Evolutionary conservation across 2,113 vertebrate species (phyloP).

Genomic region (Anser cygnoides): DNA sequence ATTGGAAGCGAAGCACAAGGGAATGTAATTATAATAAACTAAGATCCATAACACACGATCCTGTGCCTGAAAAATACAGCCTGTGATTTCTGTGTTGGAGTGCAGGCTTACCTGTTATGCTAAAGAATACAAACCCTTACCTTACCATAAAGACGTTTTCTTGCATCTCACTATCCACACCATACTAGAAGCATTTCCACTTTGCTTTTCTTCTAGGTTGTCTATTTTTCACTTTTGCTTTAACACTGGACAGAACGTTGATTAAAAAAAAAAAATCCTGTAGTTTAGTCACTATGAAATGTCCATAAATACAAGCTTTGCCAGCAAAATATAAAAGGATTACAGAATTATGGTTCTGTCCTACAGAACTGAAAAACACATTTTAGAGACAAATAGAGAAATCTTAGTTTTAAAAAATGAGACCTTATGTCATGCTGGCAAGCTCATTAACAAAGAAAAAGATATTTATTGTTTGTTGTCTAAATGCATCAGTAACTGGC

Average conservation of each 20-base stretch:
- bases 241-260: not conserved
- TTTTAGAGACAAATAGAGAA: conserved; percentile 45
- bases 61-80: not conserved
- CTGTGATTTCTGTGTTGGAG: not conserved
- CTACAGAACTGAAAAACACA: conserved; percentile 19
- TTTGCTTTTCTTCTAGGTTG: not conserved
- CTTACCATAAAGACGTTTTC: accelerated
- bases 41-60: not conserved
- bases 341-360: conserved; percentile 3
- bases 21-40: not conserved
- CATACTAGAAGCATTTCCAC: not conserved
- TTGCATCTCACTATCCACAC: not conserved
- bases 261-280: not conserved
- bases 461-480: not conserved
- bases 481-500: not conserved
- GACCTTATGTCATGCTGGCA: conserved; percentile 1
- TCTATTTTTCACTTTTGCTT: not conserved
- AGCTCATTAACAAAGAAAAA: not conserved
- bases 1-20: not conserved
- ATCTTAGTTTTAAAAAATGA: conserved; percentile 26
- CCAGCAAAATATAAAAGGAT: not conserved
- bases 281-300: not conserved
- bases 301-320: not conserved
- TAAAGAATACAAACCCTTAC: not conserved
- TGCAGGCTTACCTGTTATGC: not conserved